Conservation (phyloP, 2,888 invertebrate genomes). For the Torymus aiolomorphi region DNA sequence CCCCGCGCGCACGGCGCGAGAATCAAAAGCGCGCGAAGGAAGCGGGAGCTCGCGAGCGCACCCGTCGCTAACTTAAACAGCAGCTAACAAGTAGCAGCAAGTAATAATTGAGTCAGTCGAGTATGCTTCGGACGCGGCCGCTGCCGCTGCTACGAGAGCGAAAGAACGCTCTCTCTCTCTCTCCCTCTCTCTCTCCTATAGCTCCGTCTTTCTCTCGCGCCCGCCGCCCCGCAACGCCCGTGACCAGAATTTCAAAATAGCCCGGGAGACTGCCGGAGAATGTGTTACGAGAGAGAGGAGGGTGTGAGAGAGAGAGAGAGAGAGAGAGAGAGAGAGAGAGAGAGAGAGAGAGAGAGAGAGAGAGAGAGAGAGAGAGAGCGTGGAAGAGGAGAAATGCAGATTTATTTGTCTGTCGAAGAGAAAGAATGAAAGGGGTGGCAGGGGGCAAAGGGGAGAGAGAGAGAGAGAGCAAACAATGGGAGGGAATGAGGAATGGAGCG, state of each 20-base stretch:
- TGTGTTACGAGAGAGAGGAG: conserved; percentile 5
- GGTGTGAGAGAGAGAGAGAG: neutral
- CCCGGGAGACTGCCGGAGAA: conserved; percentile 20
- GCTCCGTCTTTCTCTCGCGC: conserved; percentile 11
- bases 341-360: neutral
- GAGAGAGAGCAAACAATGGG: neutral
- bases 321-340: neutral
- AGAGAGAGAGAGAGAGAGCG: neutral
- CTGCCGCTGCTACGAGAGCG: conserved; percentile 21
- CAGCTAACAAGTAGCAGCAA: conserved; percentile 68
- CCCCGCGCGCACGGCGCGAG: conserved; percentile 18
- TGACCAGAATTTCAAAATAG: conserved; percentile 69
- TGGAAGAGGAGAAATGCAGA: conserved; percentile 24
- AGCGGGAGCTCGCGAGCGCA: conserved; percentile 7
- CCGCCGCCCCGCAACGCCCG: conserved; percentile 59
- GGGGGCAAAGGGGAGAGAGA: neutral
- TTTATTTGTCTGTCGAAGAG: conserved; percentile 43
- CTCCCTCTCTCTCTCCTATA: too few relatives aligned
- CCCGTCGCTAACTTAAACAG: conserved; percentile 67
- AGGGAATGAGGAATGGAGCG: too few relatives aligned
- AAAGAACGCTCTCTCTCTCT: conserved; percentile 40
- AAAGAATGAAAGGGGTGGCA: conserved; percentile 17
- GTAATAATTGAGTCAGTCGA: conserved; percentile 71
- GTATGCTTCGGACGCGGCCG: conserved; percentile 60
- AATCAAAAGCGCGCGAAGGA: conserved; percentile 45